phyloP scores from a whole-genome alignment of 2,113 vertebrate species.

The Galbula dea region DNA sequence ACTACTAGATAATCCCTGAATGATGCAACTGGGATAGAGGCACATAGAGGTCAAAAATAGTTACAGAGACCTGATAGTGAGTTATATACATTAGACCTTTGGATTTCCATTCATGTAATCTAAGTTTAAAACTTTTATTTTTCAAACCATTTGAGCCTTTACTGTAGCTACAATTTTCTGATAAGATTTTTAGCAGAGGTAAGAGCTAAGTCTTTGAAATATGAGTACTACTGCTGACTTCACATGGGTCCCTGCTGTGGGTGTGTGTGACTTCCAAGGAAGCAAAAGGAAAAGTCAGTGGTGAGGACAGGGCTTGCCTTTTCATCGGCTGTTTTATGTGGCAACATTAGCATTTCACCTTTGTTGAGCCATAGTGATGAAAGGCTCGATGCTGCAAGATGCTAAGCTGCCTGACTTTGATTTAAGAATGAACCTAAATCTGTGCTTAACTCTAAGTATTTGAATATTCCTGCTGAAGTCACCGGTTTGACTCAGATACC shows the following conservation, averaged over 20 bases:
- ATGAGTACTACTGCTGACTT: not conserved
- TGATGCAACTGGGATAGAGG: not conserved
- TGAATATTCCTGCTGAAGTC: not conserved
- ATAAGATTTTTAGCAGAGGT: not conserved
- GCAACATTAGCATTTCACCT: not conserved
- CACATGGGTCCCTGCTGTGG: not conserved
- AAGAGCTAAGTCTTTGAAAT: not conserved
- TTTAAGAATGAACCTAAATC: not conserved
- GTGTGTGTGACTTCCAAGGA: not conserved
- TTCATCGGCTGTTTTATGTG: not conserved
- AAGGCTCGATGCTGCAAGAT: not conserved
- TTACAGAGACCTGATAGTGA: not conserved
- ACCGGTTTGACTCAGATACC: not conserved
- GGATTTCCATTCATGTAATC: not conserved
- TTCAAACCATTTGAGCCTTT: not conserved
- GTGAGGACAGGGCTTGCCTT: not conserved
- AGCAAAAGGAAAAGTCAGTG: not conserved
- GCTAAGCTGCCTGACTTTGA: not conserved
- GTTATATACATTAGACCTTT: not conserved
- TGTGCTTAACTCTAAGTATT: not conserved
- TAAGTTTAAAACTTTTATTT: not conserved
- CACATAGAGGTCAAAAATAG: not conserved
- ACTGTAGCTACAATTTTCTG: not conserved
- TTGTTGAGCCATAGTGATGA: not conserved
- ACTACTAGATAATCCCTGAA: not conserved